phyloP scores from a whole-genome alignment of 1,140 invertebrate species.

The Brachionus manjavacas region DNA sequence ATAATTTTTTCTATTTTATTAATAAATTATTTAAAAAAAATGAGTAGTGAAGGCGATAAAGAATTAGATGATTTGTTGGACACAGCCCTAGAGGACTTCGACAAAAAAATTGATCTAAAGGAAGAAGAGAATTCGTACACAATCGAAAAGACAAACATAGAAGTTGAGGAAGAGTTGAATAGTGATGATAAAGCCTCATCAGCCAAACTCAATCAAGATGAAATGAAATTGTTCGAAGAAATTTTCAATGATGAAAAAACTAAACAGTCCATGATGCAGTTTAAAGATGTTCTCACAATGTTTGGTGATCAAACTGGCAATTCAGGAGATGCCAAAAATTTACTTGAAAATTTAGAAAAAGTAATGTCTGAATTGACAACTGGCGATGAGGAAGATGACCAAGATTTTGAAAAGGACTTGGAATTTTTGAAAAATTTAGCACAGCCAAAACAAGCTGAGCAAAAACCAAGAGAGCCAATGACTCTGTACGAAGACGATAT shows the following conservation, averaged over 20 bases:
- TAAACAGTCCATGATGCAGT: conserved; percentile 9
- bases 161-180: neutral
- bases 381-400: conserved; percentile 24
- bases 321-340: neutral
- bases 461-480: neutral
- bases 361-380: conserved; percentile 23
- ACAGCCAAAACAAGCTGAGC: neutral
- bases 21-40: neutral
- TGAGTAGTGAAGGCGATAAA: neutral
- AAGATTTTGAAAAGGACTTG: neutral
- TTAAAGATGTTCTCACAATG: conserved; percentile 12
- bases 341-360: conserved; percentile 32
- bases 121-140: neutral
- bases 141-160: conserved; percentile 19
- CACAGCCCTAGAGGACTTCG: conserved; percentile 22
- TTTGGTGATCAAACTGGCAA: conserved; percentile 7
- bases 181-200: neutral
- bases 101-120: neutral
- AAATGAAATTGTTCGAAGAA: conserved; percentile 34
- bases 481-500: conserved; percentile 24
- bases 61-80: conserved; percentile 37
- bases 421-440: conserved; percentile 31
- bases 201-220: neutral
- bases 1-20: neutral
- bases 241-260: conserved; percentile 40